Base-by-base conservation (phyloP, 2,888 invertebrate genomes). In the Ophion ventricosus region DNA sequence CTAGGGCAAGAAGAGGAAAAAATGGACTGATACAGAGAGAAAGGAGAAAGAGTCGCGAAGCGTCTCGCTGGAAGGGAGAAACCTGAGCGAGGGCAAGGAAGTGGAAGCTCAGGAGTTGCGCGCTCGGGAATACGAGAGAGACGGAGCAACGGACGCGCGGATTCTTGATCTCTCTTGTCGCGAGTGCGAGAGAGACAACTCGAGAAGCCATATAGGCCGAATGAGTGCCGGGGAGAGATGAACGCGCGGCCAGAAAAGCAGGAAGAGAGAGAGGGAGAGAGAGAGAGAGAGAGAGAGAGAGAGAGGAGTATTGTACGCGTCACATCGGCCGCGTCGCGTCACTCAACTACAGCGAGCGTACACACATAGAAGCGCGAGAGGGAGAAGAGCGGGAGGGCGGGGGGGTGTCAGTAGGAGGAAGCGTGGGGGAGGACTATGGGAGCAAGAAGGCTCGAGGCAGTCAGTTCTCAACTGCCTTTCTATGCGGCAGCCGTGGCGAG, bases 381-480 rank as follows among this genome's bases (percentile, higher is more conserved):
- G 82, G 87, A 86, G 80, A 87, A 87, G 87, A 87, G 80, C 86
- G 89, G 81, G 88, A 87, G 87, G 88, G 87, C 88, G 86, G 80
- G 86, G 87, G 88, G 43, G 11, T 14, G 43, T 80, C 86, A 82
- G 84, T 85, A 77, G 85, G 79, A 56, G 78, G 88, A 69, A 74
- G 88, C 87, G 89, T 87, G 88, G 86, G 83, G 29, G 83, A 84
- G 86, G 81, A 82, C 70, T 81, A 85, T 84, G 84, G 82, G 83
- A 83, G 81, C 79, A 84, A 79, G 83, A 70, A 80, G 83, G 83
- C 79, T 83, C 79, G 79, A 86, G 87, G 87, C 91, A 92, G 92
- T 93, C 92, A 92, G 93, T 93, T 90, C 92, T 90, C 91, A 90
- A 90, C 92, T 91, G 93, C 90, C 93, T 92, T 91, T 91, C 92